Conservation (phyloP, 2,113 vertebrate genomes). For the Microcebus jonahi region DNA sequence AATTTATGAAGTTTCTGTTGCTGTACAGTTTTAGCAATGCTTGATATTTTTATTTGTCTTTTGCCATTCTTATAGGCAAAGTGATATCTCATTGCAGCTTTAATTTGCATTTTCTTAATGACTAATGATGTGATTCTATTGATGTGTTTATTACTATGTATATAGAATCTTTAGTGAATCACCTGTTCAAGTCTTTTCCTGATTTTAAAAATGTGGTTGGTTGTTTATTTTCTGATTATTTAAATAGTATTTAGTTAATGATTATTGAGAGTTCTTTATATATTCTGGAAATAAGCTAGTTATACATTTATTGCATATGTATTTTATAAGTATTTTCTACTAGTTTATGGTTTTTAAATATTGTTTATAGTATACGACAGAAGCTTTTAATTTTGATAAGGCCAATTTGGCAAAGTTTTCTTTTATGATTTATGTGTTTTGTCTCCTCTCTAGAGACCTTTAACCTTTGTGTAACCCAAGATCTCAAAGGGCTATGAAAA, state of each 20-base stretch:
- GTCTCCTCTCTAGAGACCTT: not conserved
- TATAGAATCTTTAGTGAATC: not conserved
- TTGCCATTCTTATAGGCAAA: not conserved
- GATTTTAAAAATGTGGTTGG: not conserved
- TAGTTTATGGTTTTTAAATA: not conserved
- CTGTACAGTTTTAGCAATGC: not conserved
- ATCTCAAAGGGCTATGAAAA: not conserved
- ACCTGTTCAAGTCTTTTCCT: not conserved
- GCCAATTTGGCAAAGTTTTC: not conserved
- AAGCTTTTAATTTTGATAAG: not conserved
- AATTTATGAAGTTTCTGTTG: not conserved
- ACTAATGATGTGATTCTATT: not conserved
- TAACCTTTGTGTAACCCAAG: not conserved
- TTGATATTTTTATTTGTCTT: not conserved
- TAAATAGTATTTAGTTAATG: not conserved
- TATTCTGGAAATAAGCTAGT: not conserved
- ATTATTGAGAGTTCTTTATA: not conserved
- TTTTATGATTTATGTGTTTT: not conserved
- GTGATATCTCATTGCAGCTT: not conserved
- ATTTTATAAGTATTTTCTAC: not conserved
- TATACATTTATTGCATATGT: not conserved
- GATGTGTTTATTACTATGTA: not conserved
- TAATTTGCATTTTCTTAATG: not conserved
- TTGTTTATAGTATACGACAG: not conserved
- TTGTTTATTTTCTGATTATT: constrained; percentile 11